phyloP scores from a whole-genome alignment of 2,797 vertebrate species.

The Furcifer pardalis region DNA sequence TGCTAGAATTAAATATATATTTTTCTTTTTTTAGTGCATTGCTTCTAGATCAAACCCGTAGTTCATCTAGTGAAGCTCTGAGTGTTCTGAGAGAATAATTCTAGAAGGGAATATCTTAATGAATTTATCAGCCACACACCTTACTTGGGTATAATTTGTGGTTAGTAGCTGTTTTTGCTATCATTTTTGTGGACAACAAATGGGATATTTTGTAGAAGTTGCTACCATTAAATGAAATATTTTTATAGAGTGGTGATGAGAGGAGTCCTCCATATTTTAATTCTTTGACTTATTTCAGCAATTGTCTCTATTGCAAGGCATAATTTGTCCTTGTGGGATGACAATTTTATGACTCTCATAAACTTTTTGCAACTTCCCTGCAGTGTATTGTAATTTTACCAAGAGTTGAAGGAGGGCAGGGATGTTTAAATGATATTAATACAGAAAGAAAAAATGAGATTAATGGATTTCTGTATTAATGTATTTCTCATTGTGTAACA shows the following conservation, averaged over 20 bases:
- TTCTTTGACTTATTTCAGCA: conserved; percentile 61
- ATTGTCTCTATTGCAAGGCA: conserved; percentile 62
- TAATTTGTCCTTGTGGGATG: conserved; percentile 70
- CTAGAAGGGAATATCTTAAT: conserved; percentile 30
- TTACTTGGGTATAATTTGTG: too few species aligned
- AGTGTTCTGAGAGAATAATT: conserved; percentile 42
- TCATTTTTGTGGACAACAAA: conserved; percentile 55
- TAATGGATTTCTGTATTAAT: conserved; percentile 85
- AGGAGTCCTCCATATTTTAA: conserved; percentile 53
- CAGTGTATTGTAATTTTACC: conserved; percentile 89
- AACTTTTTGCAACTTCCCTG: conserved; percentile 88
- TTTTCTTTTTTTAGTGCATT: too few species aligned
- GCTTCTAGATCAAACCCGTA: too few species aligned
- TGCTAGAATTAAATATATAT: too few species aligned
- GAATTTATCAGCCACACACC: neutral
- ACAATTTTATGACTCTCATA: conserved; percentile 93
- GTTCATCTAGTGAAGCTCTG: too few species aligned
- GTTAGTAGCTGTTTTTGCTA: conserved; percentile 49
- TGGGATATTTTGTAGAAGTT: conserved; percentile 42
- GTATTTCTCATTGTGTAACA: conserved; percentile 82
- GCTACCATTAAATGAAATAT: conserved; percentile 27
- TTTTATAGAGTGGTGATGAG: conserved; percentile 43
- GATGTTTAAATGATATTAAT: conserved; percentile 88
- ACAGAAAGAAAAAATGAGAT: conserved; percentile 90
- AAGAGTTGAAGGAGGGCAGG: conserved; percentile 60